Evolutionary conservation across 1,140 invertebrate genomes (phyloP).

Genomic region (Sycophaga agraensis): DNA sequence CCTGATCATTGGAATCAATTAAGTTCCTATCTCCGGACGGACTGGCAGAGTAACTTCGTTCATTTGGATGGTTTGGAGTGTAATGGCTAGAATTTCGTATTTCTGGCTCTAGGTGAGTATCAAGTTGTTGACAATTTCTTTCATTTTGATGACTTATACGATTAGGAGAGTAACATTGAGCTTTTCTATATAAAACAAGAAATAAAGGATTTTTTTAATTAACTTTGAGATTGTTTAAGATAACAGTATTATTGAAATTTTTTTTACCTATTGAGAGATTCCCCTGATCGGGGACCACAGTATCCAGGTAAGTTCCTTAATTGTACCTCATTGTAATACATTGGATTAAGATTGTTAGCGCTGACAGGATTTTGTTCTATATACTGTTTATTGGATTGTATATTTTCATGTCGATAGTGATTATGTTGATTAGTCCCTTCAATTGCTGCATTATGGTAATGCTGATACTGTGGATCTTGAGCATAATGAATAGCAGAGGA

Average conservation of each 20-base stretch:
- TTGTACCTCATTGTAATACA: conserved; percentile 40
- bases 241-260: background rate
- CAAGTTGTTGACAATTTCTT: conserved; percentile 38
- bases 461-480: conserved; percentile 39
- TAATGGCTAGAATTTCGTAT: conserved; percentile 10
- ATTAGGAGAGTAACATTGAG: conserved; percentile 44
- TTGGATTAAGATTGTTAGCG: conserved; percentile 34
- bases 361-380: conserved; percentile 36
- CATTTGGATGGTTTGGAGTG: background rate
- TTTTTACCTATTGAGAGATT: conserved; percentile 28
- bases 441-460: conserved; percentile 42
- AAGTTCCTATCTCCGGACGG: conserved; percentile 3
- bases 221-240: too few species aligned
- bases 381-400: conserved; percentile 45
- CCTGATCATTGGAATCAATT: background rate
- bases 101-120: conserved; percentile 32
- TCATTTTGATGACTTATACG: conserved; percentile 40
- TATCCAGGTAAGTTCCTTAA: conserved; percentile 45
- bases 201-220: background rate
- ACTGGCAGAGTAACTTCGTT: conserved; percentile 15
- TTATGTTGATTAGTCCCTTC: conserved; percentile 46
- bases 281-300: conserved; percentile 30
- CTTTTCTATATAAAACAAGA: too few species aligned
- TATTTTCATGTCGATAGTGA: conserved; percentile 49
- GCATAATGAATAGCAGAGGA: conserved; percentile 37